These are phyloP conservation scores for Rousettus leschenaultii DNA, from an alignment of 2,113 vertebrate species.

Conservation along the genomic window DNA sequence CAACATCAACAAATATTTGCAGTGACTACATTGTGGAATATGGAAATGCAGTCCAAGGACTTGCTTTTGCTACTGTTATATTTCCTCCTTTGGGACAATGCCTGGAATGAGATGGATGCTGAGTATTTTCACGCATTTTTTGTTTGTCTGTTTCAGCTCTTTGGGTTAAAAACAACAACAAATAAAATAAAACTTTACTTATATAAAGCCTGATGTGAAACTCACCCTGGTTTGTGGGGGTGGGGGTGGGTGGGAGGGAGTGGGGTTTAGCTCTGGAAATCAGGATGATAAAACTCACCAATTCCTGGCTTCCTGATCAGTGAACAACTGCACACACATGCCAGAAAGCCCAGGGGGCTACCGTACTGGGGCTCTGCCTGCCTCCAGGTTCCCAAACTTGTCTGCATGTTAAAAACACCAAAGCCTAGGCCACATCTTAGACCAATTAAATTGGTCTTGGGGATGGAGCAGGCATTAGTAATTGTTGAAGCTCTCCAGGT, in stretches of 20 bases:
- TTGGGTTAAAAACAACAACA: neutral
- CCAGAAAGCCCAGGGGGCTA: neutral
- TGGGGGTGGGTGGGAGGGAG: accelerated
- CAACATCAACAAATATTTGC: no score
- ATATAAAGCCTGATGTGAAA: neutral
- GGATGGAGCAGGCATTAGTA: neutral
- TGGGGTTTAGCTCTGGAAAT: neutral
- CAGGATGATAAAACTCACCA: neutral
- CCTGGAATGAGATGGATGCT: neutral
- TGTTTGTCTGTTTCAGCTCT: neutral
- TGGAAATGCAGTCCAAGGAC: neutral
- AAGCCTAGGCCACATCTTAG: neutral
- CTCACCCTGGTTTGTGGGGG: neutral
- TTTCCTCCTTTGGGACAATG: neutral
- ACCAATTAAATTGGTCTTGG: neutral
- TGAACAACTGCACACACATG: accelerated
- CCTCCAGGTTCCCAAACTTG: neutral
- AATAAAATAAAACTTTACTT: neutral
- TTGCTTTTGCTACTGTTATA: neutral
- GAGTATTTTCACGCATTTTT: neutral
- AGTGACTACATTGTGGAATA: neutral
- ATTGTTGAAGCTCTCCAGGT: neutral
- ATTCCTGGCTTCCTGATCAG: neutral
- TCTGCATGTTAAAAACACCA: neutral
- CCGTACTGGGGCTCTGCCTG: neutral